Percentiles rank a stretch among this genome's conserved stretches.
These are phyloP conservation scores for Notarius quadriscutis DNA, from an alignment of 2,113 vertebrate species.

Conservation along the genomic window DNA sequence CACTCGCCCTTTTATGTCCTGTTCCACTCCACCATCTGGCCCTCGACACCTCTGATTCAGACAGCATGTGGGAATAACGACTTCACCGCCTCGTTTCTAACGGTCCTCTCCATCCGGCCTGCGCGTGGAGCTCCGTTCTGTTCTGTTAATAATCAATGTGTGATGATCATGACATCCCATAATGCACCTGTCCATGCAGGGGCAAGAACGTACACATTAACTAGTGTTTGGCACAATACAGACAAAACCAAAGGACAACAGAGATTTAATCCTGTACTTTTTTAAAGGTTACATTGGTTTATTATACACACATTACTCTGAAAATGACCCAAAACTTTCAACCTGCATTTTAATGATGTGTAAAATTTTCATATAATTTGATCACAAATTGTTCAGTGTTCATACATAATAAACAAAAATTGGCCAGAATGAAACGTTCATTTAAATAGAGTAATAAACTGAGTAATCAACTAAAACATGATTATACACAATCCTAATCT, in stretches of 20 bases:
- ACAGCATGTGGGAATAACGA: conserved; percentile 50
- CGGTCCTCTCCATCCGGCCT: background rate
- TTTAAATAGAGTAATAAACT: background rate
- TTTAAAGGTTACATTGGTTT: background rate
- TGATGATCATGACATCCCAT: background rate
- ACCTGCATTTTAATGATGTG: background rate
- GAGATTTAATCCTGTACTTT: background rate
- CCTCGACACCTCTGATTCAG: conserved; percentile 45
- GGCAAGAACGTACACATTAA: background rate
- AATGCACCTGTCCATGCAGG: background rate
- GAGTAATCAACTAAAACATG: background rate
- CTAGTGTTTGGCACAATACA: background rate
- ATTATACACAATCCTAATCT: background rate
- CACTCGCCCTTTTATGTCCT: conserved; percentile 20
- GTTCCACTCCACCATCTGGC: conserved; percentile 54
- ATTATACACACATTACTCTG: background rate
- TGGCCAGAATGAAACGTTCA: background rate
- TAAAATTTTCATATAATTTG: background rate
- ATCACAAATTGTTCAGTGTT: background rate
- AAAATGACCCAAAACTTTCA: background rate
- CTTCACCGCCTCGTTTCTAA: background rate
- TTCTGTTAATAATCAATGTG: background rate
- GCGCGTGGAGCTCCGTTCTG: background rate
- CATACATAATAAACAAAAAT: background rate
- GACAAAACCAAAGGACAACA: background rate